Evolutionary conservation across 2,797 vertebrate genomes (phyloP).

Genomic region (Pipistrellus pygmaeus): DNA sequence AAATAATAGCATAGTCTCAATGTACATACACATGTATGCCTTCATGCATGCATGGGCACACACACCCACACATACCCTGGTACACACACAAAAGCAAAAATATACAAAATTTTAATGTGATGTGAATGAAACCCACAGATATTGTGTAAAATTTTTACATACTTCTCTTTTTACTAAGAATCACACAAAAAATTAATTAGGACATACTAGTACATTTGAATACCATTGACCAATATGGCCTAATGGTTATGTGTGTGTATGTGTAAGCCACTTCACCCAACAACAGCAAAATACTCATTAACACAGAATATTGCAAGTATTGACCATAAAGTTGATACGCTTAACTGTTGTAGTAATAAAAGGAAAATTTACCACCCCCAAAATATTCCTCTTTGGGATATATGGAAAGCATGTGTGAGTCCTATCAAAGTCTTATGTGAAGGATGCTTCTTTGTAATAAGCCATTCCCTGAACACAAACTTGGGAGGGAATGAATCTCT

Average conservation of each 20-base stretch:
- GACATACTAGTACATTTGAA: background rate
- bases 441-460: slow-evolving; percentile 18
- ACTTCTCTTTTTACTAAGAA: background rate
- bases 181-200: background rate
- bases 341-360: background rate
- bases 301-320: background rate
- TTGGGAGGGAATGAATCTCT: background rate
- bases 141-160: background rate
- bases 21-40: background rate
- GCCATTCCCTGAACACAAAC: background rate
- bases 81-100: background rate
- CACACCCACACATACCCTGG: background rate
- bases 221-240: background rate
- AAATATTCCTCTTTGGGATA: background rate
- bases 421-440: background rate
- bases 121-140: background rate
- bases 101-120: background rate
- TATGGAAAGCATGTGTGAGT: background rate
- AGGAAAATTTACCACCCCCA: background rate
- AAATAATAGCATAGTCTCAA: background rate
- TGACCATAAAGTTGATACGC: background rate
- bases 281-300: background rate
- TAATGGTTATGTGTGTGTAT: background rate
- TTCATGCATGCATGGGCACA: background rate
- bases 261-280: background rate